Conservation (phyloP, 2,797 vertebrate species). For the Chaunax sp. region DNA sequence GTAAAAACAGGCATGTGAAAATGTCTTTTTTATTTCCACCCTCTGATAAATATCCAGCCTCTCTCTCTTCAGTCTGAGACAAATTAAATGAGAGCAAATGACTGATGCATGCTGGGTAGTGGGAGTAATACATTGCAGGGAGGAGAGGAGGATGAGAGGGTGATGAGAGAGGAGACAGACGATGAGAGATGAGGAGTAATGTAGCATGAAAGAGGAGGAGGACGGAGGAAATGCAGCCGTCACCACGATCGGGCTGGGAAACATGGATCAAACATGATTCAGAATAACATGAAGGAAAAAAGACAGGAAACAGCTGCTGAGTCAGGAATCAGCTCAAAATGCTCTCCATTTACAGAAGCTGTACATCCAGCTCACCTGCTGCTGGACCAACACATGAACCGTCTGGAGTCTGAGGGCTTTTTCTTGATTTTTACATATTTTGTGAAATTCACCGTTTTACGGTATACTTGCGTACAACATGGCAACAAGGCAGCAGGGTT, state of each 20-base stretch:
- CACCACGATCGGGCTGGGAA: too few relatives aligned
- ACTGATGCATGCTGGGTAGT: conserved; percentile 23
- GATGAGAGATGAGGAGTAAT: conserved; percentile 26
- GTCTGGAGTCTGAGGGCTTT: too few relatives aligned
- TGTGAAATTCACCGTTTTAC: too few relatives aligned
- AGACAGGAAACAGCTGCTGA: background rate
- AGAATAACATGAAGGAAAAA: background rate
- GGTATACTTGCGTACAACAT: too few relatives aligned
- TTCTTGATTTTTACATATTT: too few relatives aligned
- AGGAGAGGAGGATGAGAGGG: conserved; percentile 15
- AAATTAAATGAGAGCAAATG: background rate
- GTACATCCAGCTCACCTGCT: too few relatives aligned
- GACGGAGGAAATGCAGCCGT: background rate
- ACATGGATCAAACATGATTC: background rate
- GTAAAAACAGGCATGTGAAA: background rate
- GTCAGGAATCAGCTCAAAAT: background rate
- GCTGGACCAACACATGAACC: too few relatives aligned
- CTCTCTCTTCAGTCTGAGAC: background rate
- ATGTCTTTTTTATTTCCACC: background rate
- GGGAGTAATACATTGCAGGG: conserved; percentile 10
- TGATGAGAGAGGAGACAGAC: conserved; percentile 23
- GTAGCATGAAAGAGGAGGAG: conserved; percentile 4
- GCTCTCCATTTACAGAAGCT: too few relatives aligned
- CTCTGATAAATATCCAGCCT: background rate
- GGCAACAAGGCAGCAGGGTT: too few relatives aligned